phyloP scores from a whole-genome alignment of 2,888 invertebrate species.

The Geophilus truncorum region DNA sequence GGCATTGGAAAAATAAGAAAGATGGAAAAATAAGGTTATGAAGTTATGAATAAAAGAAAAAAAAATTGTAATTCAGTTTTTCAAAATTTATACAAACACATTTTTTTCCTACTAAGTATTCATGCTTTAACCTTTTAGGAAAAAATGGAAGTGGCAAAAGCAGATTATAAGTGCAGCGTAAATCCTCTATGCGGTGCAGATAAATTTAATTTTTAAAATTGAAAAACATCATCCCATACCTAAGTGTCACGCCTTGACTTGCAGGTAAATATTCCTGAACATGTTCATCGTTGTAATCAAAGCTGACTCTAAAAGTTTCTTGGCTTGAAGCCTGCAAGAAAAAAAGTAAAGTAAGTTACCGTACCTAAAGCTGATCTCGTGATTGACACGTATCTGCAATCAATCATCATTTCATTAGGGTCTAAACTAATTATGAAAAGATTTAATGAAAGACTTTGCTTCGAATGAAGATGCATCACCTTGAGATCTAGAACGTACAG shows the following conservation, averaged over 20 bases:
- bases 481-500: no score
- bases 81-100: no score
- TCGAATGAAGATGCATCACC: neutral
- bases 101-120: no score
- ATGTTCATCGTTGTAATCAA: slow-evolving; percentile 31
- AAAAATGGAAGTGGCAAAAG: neutral
- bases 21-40: no score
- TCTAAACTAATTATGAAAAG: neutral
- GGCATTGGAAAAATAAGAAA: no score
- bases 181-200: neutral
- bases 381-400: neutral
- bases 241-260: slow-evolving; percentile 16
- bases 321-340: slow-evolving; percentile 15
- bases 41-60: no score
- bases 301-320: slow-evolving; percentile 28
- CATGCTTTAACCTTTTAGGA: no score
- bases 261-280: slow-evolving; percentile 29
- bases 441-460: neutral
- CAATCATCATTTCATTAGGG: neutral
- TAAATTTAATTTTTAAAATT: neutral
- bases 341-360: slow-evolving; percentile 22
- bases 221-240: neutral
- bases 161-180: neutral
- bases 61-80: no score
- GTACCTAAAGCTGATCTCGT: neutral